These are phyloP conservation scores for Brachionichthys hirsutus DNA, from an alignment of 2,113 vertebrate species.

Conservation along the genomic window DNA sequence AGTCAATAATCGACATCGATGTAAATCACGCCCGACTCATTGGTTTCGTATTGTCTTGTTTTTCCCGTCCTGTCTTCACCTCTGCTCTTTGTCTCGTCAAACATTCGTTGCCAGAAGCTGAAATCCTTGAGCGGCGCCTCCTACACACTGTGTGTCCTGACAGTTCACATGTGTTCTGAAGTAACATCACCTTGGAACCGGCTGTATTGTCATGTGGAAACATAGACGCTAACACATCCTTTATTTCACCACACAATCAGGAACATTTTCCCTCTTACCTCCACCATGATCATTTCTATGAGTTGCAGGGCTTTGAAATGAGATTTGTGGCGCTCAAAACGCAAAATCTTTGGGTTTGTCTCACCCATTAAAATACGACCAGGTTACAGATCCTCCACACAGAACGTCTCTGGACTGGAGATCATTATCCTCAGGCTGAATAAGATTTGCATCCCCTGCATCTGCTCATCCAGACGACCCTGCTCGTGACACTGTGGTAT, in stretches of 20 bases:
- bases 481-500: no score
- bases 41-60: conserved; percentile 17
- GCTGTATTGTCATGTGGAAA: conserved; percentile 8
- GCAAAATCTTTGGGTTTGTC: no score
- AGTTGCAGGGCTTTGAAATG: neutral
- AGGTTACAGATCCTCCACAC: no score
- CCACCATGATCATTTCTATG: no score
- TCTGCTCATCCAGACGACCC: no score
- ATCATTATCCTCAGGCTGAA: no score
- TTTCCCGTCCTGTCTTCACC: conserved; percentile 8
- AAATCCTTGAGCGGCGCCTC: conserved; percentile 28
- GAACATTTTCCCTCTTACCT: no score
- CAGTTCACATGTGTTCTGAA: conserved; percentile 41
- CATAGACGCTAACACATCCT: neutral
- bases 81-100: conserved; percentile 36
- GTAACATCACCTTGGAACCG: conserved; percentile 35
- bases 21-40: conserved; percentile 35
- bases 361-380: no score
- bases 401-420: no score
- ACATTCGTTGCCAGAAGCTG: conserved; percentile 43
- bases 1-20: conserved; percentile 43
- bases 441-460: no score
- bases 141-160: conserved; percentile 44
- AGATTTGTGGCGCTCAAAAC: no score
- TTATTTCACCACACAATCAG: no score